These are phyloP conservation scores for Phaethornis superciliosus DNA, from an alignment of 2,113 vertebrate species.

Conservation along the genomic window DNA sequence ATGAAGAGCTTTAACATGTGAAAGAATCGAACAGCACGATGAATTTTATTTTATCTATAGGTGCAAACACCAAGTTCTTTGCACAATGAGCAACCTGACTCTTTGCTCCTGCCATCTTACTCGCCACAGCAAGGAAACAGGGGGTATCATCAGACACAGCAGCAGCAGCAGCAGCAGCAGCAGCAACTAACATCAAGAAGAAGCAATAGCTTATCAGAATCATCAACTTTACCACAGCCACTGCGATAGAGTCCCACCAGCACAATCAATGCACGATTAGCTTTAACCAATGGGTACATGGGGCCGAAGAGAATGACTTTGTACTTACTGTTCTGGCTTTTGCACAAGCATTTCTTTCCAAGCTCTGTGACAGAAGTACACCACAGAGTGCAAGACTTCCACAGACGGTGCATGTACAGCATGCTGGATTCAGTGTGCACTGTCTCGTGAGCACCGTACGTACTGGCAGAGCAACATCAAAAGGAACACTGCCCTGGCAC, in stretches of 20 bases:
- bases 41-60: slow-evolving; percentile 57
- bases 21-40: background rate
- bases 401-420: background rate
- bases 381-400: background rate
- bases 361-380: slow-evolving; percentile 16
- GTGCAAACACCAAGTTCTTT: slow-evolving; percentile 74
- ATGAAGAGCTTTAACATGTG: background rate
- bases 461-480: slow-evolving; percentile 14
- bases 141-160: slow-evolving; percentile 66
- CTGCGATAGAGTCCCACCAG: slow-evolving; percentile 66
- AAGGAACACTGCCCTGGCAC: background rate
- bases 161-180: slow-evolving; percentile 49
- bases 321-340: slow-evolving; percentile 36
- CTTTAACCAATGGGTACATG: slow-evolving; percentile 70
- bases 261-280: slow-evolving; percentile 63
- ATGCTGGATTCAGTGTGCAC: background rate
- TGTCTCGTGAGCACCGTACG: slow-evolving; percentile 3
- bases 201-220: slow-evolving; percentile 75
- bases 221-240: slow-evolving; percentile 71
- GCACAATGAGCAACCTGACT: slow-evolving; percentile 72
- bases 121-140: slow-evolving; percentile 71
- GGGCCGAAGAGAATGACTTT: slow-evolving; percentile 34
- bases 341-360: slow-evolving; percentile 56
- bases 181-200: slow-evolving; percentile 63
- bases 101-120: slow-evolving; percentile 74